Conservation (phyloP, 1,140 invertebrate genomes). For the fruit fly (Drosophila melanogaster) region DNA sequence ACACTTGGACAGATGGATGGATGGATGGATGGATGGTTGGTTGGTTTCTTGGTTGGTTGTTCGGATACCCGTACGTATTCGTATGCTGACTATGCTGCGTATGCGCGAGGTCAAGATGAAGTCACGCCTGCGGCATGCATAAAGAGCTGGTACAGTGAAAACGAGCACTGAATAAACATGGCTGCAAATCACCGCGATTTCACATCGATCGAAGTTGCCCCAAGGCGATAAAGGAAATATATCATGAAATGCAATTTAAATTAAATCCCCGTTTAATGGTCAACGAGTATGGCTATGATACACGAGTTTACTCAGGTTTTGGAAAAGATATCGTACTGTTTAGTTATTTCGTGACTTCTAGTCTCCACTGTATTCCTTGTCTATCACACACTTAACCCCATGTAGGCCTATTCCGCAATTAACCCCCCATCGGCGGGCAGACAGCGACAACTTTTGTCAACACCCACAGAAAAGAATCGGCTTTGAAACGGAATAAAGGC, state of each 20-base stretch:
- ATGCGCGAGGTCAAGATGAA: conserved; percentile 77
- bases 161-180: conserved; percentile 33
- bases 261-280: too few relatives aligned
- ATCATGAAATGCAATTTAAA: not conserved
- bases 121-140: conserved; percentile 71
- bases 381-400: conserved; percentile 45
- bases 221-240: not conserved
- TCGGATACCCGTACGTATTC: conserved; percentile 31
- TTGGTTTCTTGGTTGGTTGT: conserved; percentile 34
- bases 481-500: conserved; percentile 42
- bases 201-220: conserved; percentile 25
- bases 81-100: conserved; percentile 36
- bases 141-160: conserved; percentile 41
- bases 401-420: conserved; percentile 33
- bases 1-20: conserved; percentile 27
- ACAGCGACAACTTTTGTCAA: conserved; percentile 64
- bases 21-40: conserved; percentile 29
- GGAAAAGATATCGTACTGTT: too few relatives aligned
- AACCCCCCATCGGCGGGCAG: conserved; percentile 20
- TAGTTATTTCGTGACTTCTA: not conserved
- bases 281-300: too few relatives aligned
- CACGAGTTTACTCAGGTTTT: too few relatives aligned
- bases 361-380: conserved; percentile 4
- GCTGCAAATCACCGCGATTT: conserved; percentile 23
- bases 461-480: conserved; percentile 54